Conservation (phyloP, 2,888 invertebrate species). For the Smittia sp. region DNA sequence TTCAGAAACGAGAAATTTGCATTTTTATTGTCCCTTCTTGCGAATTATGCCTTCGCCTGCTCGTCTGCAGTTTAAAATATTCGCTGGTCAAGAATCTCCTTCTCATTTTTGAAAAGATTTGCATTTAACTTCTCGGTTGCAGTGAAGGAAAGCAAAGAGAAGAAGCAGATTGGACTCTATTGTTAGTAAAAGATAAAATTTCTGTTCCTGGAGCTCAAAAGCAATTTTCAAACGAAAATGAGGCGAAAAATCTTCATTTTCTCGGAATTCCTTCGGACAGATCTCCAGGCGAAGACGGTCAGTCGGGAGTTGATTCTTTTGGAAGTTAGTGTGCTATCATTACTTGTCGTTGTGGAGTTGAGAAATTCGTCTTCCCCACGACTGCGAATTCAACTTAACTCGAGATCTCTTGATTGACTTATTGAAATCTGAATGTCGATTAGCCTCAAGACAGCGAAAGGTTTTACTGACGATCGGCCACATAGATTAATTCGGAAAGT, state of each 20-base stretch:
- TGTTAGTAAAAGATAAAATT: constrained; percentile 24
- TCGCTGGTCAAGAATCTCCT: background rate
- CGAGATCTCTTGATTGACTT: no score
- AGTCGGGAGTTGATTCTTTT: background rate
- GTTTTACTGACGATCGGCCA: no score
- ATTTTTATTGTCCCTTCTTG: constrained; percentile 28
- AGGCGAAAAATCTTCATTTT: constrained; percentile 14
- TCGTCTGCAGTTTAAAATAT: background rate
- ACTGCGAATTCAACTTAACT: no score
- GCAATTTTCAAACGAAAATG: constrained; percentile 5
- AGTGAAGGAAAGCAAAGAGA: constrained; percentile 8
- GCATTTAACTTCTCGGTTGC: background rate
- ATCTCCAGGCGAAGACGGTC: constrained; percentile 7
- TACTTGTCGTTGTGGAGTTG: no score
- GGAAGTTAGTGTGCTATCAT: background rate
- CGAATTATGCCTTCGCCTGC: constrained; percentile 5
- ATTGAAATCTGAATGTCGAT: no score
- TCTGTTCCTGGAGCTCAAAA: constrained; percentile 12
- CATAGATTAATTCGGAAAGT: no score
- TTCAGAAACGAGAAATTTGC: background rate
- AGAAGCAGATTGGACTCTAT: constrained; percentile 30
- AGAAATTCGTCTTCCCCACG: no score
- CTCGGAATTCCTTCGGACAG: constrained; percentile 5
- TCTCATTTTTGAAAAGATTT: constrained; percentile 24
- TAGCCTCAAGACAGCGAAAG: no score